phyloP scores from a whole-genome alignment of 2,113 vertebrate species.

The Ageneiosus marmoratus region DNA sequence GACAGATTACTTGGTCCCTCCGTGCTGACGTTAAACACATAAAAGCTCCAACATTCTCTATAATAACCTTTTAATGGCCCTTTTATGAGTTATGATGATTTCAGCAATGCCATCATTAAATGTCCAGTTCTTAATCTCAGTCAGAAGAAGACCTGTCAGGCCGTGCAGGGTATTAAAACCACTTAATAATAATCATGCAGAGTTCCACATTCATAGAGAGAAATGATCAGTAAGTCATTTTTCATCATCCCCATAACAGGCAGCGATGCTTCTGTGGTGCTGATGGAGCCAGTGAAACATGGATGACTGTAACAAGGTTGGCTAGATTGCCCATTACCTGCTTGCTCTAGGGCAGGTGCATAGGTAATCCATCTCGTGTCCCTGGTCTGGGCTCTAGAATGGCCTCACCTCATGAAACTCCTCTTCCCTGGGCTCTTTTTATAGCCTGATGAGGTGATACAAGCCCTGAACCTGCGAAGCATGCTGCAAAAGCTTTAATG shows the following conservation, averaged over 20 bases:
- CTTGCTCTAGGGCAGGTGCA: constrained; percentile 56
- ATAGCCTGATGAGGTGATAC: constrained; percentile 38
- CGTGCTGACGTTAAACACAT: constrained; percentile 62
- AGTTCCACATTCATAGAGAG: constrained; percentile 19
- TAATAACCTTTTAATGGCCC: constrained; percentile 72
- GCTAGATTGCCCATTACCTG: constrained; percentile 65
- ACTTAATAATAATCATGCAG: constrained; percentile 64
- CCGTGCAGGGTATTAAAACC: constrained; percentile 68
- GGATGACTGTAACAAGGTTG: constrained; percentile 66
- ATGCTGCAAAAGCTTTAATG: constrained; percentile 45
- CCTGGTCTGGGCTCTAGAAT: constrained; percentile 8
- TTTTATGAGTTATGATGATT: constrained; percentile 76
- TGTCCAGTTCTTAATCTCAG: constrained; percentile 66
- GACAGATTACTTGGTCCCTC: constrained; percentile 54
- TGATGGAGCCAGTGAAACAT: constrained; percentile 59
- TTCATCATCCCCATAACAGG: constrained; percentile 56
- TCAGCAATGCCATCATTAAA: constrained; percentile 69
- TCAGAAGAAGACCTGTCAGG: constrained; percentile 68
- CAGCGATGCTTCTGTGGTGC: constrained; percentile 35
- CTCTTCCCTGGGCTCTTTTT: constrained; percentile 45
- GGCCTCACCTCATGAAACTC: constrained; percentile 32
- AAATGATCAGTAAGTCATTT: constrained; percentile 59
- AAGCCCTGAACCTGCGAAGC: constrained; percentile 44
- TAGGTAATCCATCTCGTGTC: constrained; percentile 57
- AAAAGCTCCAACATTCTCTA: constrained; percentile 59